phyloP scores from a whole-genome alignment of 2,797 vertebrate species.

The Leucoraja ocellata region DNA sequence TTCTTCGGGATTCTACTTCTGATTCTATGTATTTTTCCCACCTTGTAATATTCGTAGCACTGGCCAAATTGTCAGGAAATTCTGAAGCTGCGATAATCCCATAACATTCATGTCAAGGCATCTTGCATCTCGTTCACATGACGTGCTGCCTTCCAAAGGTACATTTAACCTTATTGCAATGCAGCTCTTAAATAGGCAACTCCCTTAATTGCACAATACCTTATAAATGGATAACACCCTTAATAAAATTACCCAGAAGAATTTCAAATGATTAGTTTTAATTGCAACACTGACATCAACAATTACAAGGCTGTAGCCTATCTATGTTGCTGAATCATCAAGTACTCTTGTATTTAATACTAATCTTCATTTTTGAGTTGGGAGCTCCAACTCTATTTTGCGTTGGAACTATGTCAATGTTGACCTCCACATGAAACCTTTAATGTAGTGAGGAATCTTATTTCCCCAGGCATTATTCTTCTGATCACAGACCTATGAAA shows the following conservation, averaged over 20 bases:
- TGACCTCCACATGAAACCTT: neutral
- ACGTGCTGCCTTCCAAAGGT: too few species aligned
- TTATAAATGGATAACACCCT: neutral
- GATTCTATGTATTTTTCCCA: too few species aligned
- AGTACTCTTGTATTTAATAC: neutral
- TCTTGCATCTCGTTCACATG: too few species aligned
- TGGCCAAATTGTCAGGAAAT: too few species aligned
- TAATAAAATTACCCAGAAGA: neutral
- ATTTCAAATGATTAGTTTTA: neutral
- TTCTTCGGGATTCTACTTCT: too few species aligned
- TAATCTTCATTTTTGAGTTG: neutral
- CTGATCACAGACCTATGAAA: too few species aligned
- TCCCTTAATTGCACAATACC: neutral
- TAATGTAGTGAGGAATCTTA: neutral
- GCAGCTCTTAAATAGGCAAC: neutral
- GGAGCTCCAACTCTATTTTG: neutral
- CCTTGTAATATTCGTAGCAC: too few species aligned
- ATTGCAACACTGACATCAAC: neutral
- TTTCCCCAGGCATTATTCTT: neutral
- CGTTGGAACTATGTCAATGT: neutral
- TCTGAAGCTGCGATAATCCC: too few species aligned
- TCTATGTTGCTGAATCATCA: too few species aligned
- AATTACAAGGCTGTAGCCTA: neutral
- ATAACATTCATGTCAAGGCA: too few species aligned
- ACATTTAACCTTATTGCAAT: too few species aligned